These are phyloP conservation scores for Phyllopteryx taeniolatus DNA, from an alignment of 2,113 vertebrate species.

Conservation along the genomic window DNA sequence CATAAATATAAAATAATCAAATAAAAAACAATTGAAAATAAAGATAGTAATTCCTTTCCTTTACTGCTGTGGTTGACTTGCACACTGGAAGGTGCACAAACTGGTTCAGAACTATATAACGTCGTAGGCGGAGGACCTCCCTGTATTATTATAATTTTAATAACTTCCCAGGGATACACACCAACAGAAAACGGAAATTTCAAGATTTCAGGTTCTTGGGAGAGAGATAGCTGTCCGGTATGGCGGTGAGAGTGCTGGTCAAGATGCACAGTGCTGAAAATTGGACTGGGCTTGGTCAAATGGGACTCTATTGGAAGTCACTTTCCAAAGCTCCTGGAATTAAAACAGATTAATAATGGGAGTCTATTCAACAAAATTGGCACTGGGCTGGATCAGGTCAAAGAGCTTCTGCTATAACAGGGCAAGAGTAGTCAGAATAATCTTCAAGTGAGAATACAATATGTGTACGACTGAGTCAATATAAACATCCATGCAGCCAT, in stretches of 20 bases:
- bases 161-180: background rate
- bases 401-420: background rate
- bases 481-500: background rate
- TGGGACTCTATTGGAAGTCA: constrained; percentile 20
- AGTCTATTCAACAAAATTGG: background rate
- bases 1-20: background rate
- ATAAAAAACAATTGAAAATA: background rate
- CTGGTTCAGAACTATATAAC: background rate
- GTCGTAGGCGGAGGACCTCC: too few relatives aligned
- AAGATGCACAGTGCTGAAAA: background rate
- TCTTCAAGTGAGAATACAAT: background rate
- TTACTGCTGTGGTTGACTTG: background rate
- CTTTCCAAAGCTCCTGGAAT: constrained; percentile 56
- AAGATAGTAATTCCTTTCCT: background rate
- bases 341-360: background rate
- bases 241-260: background rate
- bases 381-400: background rate
- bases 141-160: background rate
- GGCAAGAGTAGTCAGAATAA: background rate
- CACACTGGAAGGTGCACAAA: background rate
- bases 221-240: background rate
- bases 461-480: too few relatives aligned
- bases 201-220: background rate
- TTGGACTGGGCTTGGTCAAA: background rate
- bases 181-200: background rate